Conservation (phyloP, 2,113 vertebrate species). For the Thymallus thymallus region DNA sequence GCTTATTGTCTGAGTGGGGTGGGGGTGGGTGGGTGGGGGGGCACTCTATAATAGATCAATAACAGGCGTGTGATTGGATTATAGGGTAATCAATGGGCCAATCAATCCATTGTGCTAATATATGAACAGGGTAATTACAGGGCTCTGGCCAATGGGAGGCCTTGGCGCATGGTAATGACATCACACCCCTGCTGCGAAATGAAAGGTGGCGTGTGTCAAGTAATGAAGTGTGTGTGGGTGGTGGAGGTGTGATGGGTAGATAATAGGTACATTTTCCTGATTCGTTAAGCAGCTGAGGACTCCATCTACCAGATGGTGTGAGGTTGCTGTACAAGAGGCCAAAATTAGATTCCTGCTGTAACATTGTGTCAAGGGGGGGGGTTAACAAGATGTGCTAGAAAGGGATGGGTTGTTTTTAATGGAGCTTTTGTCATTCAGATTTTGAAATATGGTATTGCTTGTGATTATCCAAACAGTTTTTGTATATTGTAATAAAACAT, state of each 20-base stretch:
- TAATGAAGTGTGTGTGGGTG: conserved; percentile 9
- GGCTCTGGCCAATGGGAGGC: conserved; percentile 64
- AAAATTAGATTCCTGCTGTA: conserved; percentile 42
- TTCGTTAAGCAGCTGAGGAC: conserved; percentile 53
- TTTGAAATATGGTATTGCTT: too few species aligned
- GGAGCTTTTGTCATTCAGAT: too few species aligned
- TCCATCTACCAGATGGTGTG: conserved; percentile 7
- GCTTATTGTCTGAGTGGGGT: conserved; percentile 70
- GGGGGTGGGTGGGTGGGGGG: conserved; percentile 42
- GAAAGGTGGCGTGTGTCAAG: neutral
- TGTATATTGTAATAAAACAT: too few species aligned
- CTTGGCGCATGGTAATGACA: conserved; percentile 60
- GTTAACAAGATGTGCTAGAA: too few species aligned
- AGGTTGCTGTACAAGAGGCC: too few species aligned
- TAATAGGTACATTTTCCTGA: conserved; percentile 56
- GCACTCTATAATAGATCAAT: conserved; percentile 74
- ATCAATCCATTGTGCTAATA: conserved; percentile 75
- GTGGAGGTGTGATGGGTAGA: conserved; percentile 11
- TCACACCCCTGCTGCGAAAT: conserved; percentile 49
- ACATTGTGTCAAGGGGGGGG: conserved; percentile 25
- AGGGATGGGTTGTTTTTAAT: too few species aligned
- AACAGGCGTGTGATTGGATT: conserved; percentile 73
- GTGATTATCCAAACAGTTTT: too few species aligned
- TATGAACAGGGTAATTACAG: conserved; percentile 67
- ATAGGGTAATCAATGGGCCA: conserved; percentile 69